These are phyloP conservation scores for Oscheius sp. DNA, from an alignment of 2,888 invertebrate species.

Conservation along the genomic window DNA sequence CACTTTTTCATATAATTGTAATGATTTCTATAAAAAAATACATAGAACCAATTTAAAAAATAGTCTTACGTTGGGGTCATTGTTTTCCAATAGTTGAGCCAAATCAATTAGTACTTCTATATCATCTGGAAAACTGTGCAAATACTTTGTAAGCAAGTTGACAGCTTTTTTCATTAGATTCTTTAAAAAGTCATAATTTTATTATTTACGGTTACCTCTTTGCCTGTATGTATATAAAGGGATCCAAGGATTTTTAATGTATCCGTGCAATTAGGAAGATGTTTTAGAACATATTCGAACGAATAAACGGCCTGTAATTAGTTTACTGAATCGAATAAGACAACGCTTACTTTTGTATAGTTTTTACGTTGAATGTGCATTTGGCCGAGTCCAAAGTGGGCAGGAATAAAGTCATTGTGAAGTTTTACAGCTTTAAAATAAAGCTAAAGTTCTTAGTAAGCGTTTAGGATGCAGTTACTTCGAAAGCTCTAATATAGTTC, in stretches of 20 bases:
- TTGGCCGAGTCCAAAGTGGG: constrained; percentile 96
- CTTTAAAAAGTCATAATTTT: not conserved
- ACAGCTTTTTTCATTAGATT: constrained; percentile 70
- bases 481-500: constrained; percentile 94
- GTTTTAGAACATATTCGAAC: constrained; percentile 97
- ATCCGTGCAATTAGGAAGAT: constrained; percentile 96
- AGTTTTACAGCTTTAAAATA: constrained; percentile 82
- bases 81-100: constrained; percentile 95
- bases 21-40: constrained; percentile 77
- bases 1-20: constrained; percentile 90
- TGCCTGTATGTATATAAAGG: constrained; percentile 88
- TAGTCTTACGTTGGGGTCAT: constrained; percentile 80
- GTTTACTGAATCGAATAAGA: too few species aligned
- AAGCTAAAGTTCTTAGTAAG: too few species aligned
- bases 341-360: constrained; percentile 77
- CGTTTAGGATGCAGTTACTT: constrained; percentile 38
- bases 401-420: constrained; percentile 92
- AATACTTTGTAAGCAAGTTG: constrained; percentile 88
- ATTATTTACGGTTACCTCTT: too few species aligned
- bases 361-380: constrained; percentile 98
- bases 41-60: not conserved
- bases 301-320: constrained; percentile 92
- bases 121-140: constrained; percentile 96
- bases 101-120: constrained; percentile 93
- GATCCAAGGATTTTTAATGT: constrained; percentile 99